These are phyloP conservation scores for Callimorpha dominula DNA, from an alignment of 2,888 invertebrate genomes.

Conservation along the genomic window DNA sequence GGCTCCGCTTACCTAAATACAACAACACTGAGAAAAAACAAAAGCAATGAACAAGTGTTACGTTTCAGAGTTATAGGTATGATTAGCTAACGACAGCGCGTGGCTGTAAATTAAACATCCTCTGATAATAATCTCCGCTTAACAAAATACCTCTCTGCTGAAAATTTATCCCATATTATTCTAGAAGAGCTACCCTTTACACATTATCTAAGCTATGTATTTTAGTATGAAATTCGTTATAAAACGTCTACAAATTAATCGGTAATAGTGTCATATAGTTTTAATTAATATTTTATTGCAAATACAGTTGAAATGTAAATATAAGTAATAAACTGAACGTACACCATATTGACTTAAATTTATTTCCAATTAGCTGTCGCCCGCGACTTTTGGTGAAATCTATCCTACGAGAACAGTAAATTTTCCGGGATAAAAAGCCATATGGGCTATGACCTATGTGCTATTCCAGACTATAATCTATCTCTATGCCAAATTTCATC, in stretches of 20 bases:
- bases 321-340: neutral
- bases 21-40: slow-evolving; percentile 69
- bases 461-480: too few relatives aligned
- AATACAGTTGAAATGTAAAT: neutral
- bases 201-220: neutral
- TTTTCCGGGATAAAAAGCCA: too few relatives aligned
- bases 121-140: neutral
- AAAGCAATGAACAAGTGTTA: slow-evolving; percentile 59
- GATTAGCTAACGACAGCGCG: slow-evolving; percentile 16
- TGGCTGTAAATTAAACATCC: neutral
- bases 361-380: neutral
- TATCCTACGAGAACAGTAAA: too few relatives aligned
- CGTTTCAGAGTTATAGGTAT: slow-evolving; percentile 59
- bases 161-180: neutral
- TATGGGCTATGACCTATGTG: too few relatives aligned
- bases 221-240: neutral
- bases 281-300: neutral
- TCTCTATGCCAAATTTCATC: too few relatives aligned
- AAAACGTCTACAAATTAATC: neutral
- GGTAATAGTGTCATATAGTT: too few relatives aligned
- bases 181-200: neutral
- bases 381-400: too few relatives aligned
- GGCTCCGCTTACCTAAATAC: slow-evolving; percentile 73
- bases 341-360: neutral
- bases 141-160: neutral